These are phyloP conservation scores for Ramphastos sulfuratus DNA, from an alignment of 2,113 vertebrate genomes.

Conservation along the genomic window DNA sequence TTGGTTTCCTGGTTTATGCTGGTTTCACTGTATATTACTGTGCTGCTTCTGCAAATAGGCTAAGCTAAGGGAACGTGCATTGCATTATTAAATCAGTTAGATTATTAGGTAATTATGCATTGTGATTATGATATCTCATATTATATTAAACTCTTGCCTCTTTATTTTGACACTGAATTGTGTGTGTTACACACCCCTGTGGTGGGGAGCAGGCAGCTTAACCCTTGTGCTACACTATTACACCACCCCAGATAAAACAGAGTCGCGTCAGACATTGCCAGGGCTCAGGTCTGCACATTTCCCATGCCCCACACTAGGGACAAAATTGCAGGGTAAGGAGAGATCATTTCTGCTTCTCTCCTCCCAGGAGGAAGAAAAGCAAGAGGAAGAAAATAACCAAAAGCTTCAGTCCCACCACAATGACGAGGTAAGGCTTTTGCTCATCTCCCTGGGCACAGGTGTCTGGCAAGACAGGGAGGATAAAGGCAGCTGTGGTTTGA, in stretches of 20 bases:
- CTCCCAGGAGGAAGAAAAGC: not conserved
- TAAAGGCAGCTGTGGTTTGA: fast-evolving
- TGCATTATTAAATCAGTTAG: too few species aligned
- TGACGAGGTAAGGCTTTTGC: fast-evolving
- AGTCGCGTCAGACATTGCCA: not conserved
- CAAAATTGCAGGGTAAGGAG: not conserved
- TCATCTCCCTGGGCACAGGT: not conserved
- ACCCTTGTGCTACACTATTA: too few species aligned
- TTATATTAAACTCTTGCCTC: too few species aligned
- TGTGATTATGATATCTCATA: too few species aligned
- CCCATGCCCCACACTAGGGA: fast-evolving
- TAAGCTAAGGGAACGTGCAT: too few species aligned
- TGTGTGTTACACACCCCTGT: too few species aligned
- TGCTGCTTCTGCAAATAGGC: too few species aligned
- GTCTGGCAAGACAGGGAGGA: fast-evolving
- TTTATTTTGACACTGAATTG: too few species aligned
- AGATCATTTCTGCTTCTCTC: not conserved
- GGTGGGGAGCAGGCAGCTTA: too few species aligned
- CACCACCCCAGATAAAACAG: not conserved
- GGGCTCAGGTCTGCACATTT: not conserved
- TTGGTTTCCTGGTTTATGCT: too few species aligned
- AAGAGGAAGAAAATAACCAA: not conserved
- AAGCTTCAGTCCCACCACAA: not conserved
- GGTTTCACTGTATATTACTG: too few species aligned
- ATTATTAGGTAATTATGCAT: too few species aligned